Base-by-base conservation (phyloP, 2,888 invertebrate genomes). In the Ctenicera cuprea region DNA sequence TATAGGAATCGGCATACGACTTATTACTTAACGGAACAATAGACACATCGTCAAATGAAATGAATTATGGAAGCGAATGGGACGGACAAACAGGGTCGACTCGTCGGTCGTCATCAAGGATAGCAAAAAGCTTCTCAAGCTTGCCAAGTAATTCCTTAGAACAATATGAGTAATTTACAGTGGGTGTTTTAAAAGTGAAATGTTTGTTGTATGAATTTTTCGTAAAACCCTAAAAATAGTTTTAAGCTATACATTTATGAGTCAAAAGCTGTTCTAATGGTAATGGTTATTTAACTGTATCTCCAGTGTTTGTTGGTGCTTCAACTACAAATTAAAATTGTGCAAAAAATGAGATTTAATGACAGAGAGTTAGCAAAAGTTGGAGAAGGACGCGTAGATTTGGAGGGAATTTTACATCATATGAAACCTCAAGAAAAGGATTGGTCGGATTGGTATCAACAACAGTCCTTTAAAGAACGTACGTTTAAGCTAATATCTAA, bases 401-500 rank as follows among this genome's bases (percentile, higher is more conserved):
- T 93, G 75, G 94, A 94, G 88, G 94, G 94, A 74, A 89, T 94
- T 85, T 87, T 94, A 79, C 92, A 92, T 83, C 92, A 94, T 84
- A 92, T 92, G 88, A 91, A 90, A 83, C 87, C 89, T n/a, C 88
- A 88, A 85, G 89, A 88, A 75, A 88, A 89, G 79, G 90, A 91
- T 81, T 86, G 86, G 86, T 84, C 85, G 0, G 85, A 86, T 71
- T 86, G 86, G 86, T 87, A 86, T 79, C 86, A 85, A 77, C 85
- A 84, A 71, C 83, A 86, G 7, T 82, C 83, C 57, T 94, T 92
- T 83, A 94, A 94, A 86, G 94, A 94, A 84, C 89, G 94, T 83
- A 94, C 93, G 90, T 95, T 94, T 86, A 93, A 94, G 82, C 86
- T 95, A 69, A 90, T 92, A 77, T 91, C 91, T 80, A 95, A 95